Conservation (phyloP, 2,113 vertebrate genomes). For the Spheniscus mendiculus region DNA sequence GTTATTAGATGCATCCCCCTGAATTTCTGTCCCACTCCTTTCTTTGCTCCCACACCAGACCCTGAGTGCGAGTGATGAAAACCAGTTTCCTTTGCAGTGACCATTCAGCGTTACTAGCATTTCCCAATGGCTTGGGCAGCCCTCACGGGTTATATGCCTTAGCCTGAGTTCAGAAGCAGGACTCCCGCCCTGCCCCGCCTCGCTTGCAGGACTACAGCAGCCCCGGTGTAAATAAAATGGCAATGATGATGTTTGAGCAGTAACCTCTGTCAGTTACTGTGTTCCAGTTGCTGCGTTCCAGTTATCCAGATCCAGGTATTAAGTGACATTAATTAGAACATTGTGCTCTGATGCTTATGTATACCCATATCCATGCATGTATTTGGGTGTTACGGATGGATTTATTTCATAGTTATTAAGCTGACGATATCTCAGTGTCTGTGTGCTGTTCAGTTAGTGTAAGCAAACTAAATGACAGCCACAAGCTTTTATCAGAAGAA, state of each 20-base stretch:
- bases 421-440: not conserved
- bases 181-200: not conserved
- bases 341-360: not conserved
- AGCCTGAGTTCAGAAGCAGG: not conserved
- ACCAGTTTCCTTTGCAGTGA: not conserved
- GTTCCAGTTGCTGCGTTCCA: not conserved
- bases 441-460: not conserved
- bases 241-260: not conserved
- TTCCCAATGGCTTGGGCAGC: not conserved
- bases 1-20: not conserved
- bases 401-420: not conserved
- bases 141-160: not conserved
- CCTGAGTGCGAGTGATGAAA: not conserved
- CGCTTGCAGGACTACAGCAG: not conserved
- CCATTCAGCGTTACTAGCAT: rapidly evolving
- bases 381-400: not conserved
- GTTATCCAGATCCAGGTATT: not conserved
- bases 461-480: not conserved
- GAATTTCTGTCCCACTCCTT: not conserved
- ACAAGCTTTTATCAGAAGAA: conserved; percentile 11
- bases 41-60: not conserved
- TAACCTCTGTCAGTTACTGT: not conserved
- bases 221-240: not conserved
- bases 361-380: not conserved
- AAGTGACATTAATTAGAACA: not conserved